Evolutionary conservation across 1,140 invertebrate genomes (phyloP), one percentile per base, ranked within the genome.

Genomic region (Apocrypta bakeri): DNA sequence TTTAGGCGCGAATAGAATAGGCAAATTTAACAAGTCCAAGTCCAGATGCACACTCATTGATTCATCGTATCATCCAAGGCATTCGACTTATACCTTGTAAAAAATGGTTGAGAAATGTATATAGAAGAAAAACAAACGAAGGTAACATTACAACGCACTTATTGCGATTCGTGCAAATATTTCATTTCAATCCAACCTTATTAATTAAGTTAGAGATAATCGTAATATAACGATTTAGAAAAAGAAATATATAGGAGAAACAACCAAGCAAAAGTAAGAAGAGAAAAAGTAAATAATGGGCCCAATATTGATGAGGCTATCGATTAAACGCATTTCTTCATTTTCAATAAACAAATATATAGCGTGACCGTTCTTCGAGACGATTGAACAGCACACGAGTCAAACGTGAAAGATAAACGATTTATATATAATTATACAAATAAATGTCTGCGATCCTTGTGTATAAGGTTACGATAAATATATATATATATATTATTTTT

Each of bases 271-370:
- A 76, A 33, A 76, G 48, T 29, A 29, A 48, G 64, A 12, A 37
- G 27, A 80, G 48, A 3, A 21, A 78, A 24, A 76, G 56, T 2
- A 24, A 73, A 72, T 29, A 66, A 64, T 24, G 78, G 66, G 56
- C 48, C n/a, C 48, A 79, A 61, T 48, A 73, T 73, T 81, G 27
- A 71, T 56, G 61, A 64, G 56, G 73, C 78, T 31, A 21, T 81
- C n/a, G 27, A 66, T 73, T 12, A 75, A 63, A 76, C 17, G 66
- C 75, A 42, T 72, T 56, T 33, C 40, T 78, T 78, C 25, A 64
- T 78, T 87, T 86, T 79, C 85, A 78, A 84, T 83, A 72, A 56
- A 75, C 48, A 76, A 69, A 84, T 61, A 75, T 68, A 84, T 56
- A 79, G 61, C 69, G 69, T 63, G 14, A 31, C 27, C n/a, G 48